phyloP scores from a whole-genome alignment of 2,797 vertebrate genomes.

The Saxicola maurus region DNA sequence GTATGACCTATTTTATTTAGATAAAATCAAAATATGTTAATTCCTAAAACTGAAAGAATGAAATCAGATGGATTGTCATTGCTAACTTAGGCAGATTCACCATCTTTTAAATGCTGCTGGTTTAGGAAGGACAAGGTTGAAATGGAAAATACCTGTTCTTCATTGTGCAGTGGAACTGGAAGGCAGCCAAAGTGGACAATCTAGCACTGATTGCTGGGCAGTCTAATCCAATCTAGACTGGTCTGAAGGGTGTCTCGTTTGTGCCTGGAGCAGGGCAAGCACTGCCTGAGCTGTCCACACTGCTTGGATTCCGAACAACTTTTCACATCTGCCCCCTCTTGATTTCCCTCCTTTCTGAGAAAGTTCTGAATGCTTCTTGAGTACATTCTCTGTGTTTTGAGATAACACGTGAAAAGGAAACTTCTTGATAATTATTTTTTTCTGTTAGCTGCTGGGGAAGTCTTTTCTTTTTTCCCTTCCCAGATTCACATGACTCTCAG shows the following conservation, averaged over 20 bases:
- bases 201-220: not conserved
- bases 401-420: not conserved
- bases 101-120: not conserved
- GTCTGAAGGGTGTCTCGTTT: not conserved
- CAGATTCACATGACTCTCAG: constrained; percentile 40
- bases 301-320: not conserved
- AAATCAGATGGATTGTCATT: not conserved
- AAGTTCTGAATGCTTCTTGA: not conserved
- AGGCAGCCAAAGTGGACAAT: not conserved
- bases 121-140: not conserved
- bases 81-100: not conserved
- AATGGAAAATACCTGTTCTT: constrained; percentile 17
- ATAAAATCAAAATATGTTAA: not conserved
- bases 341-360: not conserved
- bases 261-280: not conserved
- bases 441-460: not conserved
- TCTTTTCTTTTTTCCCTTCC: not conserved
- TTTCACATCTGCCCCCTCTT: not conserved
- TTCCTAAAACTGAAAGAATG: not conserved
- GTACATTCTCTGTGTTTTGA: not conserved
- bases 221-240: not conserved
- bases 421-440: not conserved
- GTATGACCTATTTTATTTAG: not conserved
- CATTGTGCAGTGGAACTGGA: not conserved
- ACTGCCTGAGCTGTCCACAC: not conserved